Evolutionary conservation across 2,113 vertebrate species (phyloP), one percentile per base, ranked within the genome.

Genomic region (Rhizomys pruinosus): DNA sequence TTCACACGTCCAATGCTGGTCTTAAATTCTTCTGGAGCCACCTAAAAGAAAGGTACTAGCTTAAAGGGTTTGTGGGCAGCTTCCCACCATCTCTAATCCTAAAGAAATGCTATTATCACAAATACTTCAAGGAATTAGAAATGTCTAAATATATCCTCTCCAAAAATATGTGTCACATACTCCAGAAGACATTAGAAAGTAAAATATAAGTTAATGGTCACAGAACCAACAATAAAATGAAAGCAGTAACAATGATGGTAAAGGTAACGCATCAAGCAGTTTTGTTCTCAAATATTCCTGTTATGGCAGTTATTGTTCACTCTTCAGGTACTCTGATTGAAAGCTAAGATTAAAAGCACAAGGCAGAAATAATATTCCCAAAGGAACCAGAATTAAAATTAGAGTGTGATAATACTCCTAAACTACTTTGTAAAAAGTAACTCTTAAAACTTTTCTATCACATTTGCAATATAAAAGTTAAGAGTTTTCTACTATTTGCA

Each of bases 21-120:
- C 98, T 99, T 99, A 98, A 99, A 99, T 98, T 99, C 99, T 97
- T 99, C 99, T 11, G 99, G 99, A n/a, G 99, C 99, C 95, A 99
- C 99, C 99, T 99, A 97, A 55, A 98, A 98, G 0, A 97, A 34
- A 96, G 95, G 77, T 5, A 61, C 20, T 95, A 81, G 32, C 76
- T 95, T 97, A 88, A 98, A 91, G 27, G 87, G 42, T 84, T 84
- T 95, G 78, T 66, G 69, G 37, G 78, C 15, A 87, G 55, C 3
- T 86, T 82, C 89, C 16, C 25, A 78, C 34, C 74, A 89, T 47
- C 52, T 90, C 61, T 73, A 92, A 84, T 87, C 6, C 22, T 73
- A 92, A 92, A 81, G 71, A 94, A 94, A 92, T 87, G 29, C 12
- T 79, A 47, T 90, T 87, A 90, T 72, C 80, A 91, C 23, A 77